Conservation (phyloP, 2,113 vertebrate species). For the Trichechus manatus region DNA sequence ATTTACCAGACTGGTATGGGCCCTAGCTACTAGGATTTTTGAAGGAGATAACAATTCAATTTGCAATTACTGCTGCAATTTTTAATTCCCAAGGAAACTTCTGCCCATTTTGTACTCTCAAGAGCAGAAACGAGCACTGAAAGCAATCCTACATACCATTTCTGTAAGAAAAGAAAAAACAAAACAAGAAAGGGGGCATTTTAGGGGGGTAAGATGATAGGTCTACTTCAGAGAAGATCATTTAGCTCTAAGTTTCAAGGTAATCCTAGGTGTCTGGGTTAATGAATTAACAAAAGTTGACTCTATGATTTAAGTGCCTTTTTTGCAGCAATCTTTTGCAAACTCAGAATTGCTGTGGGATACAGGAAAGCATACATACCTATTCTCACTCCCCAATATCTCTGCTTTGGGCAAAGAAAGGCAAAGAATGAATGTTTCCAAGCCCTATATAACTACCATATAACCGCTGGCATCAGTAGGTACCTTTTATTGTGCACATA, state of each 20-base stretch:
- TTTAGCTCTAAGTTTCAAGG: not conserved
- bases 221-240: not conserved
- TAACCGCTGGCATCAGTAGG: not conserved
- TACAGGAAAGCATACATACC: accelerated
- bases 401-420: not conserved
- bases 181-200: not conserved
- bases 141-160: not conserved
- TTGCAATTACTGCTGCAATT: not conserved
- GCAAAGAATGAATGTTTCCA: not conserved
- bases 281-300: not conserved
- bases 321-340: not conserved
- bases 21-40: slow-evolving; percentile 15
- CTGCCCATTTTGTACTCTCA: not conserved
- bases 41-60: slow-evolving; percentile 2
- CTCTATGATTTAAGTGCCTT: not conserved
- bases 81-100: slow-evolving; percentile 27
- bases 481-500: not conserved
- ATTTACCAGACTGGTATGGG: not conserved
- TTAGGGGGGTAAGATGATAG: not conserved
- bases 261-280: not conserved
- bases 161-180: not conserved
- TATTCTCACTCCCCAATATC: not conserved
- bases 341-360: not conserved
- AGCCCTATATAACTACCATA: not conserved
- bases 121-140: slow-evolving; percentile 37